Conservation (phyloP, 2,888 invertebrate species). For the Petrolisthes manimaculis region DNA sequence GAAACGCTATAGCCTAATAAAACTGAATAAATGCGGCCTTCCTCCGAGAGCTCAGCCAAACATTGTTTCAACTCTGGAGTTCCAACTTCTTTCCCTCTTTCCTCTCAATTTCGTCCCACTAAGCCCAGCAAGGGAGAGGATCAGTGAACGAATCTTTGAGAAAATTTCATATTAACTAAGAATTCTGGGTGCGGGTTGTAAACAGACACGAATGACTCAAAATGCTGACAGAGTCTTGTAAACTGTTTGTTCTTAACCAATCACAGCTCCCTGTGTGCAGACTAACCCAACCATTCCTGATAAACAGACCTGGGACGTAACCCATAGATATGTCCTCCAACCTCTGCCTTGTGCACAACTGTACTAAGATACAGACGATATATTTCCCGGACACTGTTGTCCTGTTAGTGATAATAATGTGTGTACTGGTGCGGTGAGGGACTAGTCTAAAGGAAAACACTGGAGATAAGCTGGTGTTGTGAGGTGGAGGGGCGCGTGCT, state of each 20-base stretch:
- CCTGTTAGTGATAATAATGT: slow-evolving; percentile 39
- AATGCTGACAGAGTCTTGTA: slow-evolving; percentile 55
- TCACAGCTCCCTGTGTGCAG: slow-evolving; percentile 52
- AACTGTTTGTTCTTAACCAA: slow-evolving; percentile 58
- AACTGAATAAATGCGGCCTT: slow-evolving; percentile 54
- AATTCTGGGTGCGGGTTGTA: slow-evolving; percentile 42
- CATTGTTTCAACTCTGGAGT: slow-evolving; percentile 36
- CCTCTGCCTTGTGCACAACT: slow-evolving; percentile 21
- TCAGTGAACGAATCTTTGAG: slow-evolving; percentile 32
- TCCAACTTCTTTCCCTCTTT: background rate
- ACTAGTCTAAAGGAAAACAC: slow-evolving; percentile 33
- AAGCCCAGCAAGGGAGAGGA: background rate
- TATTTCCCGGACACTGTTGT: background rate
- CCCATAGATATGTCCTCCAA: background rate
- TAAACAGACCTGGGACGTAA: slow-evolving; percentile 43
- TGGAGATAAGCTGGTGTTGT: background rate
- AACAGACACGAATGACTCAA: slow-evolving; percentile 60
- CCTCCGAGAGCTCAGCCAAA: slow-evolving; percentile 49
- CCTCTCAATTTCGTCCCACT: slow-evolving; percentile 12
- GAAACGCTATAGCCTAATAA: slow-evolving; percentile 63
- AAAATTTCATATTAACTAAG: slow-evolving; percentile 35
- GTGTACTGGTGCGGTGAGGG: slow-evolving; percentile 45
- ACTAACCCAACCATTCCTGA: slow-evolving; percentile 42
- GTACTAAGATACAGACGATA: background rate
- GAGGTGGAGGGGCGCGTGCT: slow-evolving; percentile 10